phyloP scores from a whole-genome alignment of 2,797 vertebrate genomes.

The Tokudaia tokunoshimensis region DNA sequence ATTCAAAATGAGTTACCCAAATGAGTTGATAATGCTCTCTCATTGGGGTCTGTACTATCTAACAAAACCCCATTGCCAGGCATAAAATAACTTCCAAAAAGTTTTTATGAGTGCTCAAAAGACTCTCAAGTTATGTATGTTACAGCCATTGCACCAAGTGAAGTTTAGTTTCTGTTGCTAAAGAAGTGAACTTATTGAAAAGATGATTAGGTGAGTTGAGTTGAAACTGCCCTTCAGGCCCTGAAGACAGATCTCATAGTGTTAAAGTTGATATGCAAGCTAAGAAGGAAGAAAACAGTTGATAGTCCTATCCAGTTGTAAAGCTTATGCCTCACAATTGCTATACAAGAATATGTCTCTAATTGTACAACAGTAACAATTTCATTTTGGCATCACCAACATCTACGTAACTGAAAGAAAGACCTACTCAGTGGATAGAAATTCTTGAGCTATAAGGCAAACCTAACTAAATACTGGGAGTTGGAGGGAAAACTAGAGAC shows the following conservation, averaged over 20 bases:
- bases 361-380: not conserved
- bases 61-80: not conserved
- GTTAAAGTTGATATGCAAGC: not conserved
- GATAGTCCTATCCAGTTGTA: not conserved
- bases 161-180: not conserved
- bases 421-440: too few relatives aligned
- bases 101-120: not conserved
- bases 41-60: not conserved
- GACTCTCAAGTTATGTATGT: not conserved
- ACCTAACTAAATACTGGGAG: not conserved
- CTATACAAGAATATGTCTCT: not conserved
- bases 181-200: not conserved
- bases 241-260: not conserved
- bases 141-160: not conserved
- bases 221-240: not conserved
- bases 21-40: not conserved
- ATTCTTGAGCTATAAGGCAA: not conserved
- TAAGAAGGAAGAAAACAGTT: not conserved
- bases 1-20: not conserved
- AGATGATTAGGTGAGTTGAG: not conserved
- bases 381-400: not conserved
- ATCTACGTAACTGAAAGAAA: not conserved
- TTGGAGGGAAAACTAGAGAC: not conserved
- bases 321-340: not conserved
- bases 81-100: not conserved